A percentile compares a stretch with the other conserved stretches of the same genome.
phyloP scores from a whole-genome alignment of 2,113 vertebrate species.

The Ovis canadensis region DNA sequence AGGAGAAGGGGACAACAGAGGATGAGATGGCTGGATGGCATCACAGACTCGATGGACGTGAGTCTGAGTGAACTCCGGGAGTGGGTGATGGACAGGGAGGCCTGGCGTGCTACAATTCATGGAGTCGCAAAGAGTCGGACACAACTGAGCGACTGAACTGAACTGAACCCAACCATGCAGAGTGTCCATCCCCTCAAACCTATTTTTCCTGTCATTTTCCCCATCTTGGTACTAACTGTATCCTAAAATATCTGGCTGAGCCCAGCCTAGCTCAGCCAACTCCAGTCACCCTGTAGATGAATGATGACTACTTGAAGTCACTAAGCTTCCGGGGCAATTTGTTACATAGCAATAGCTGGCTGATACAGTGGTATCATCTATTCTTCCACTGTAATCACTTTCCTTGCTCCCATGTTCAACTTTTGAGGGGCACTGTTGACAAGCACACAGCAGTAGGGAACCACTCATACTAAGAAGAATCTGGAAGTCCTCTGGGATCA shows the following conservation, averaged over 20 bases:
- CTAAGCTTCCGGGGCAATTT: background rate
- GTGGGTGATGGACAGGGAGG: too few relatives aligned
- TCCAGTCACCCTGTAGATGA: background rate
- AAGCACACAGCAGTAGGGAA: background rate
- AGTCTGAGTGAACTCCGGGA: too few relatives aligned
- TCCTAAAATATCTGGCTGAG: background rate
- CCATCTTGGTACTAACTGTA: background rate
- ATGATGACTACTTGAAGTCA: background rate
- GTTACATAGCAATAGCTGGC: background rate
- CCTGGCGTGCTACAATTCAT: too few relatives aligned
- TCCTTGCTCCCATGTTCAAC: background rate
- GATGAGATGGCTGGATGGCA: too few relatives aligned
- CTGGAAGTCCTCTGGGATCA: background rate
- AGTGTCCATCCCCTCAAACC: too few relatives aligned
- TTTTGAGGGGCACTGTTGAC: background rate
- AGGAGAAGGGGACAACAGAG: too few relatives aligned
- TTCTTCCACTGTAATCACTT: background rate
- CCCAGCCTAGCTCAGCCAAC: background rate
- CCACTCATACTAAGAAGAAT: rapidly evolving
- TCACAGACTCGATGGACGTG: too few relatives aligned
- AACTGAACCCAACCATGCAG: background rate
- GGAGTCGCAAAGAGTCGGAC: too few relatives aligned
- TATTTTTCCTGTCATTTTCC: background rate
- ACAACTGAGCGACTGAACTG: too few relatives aligned
- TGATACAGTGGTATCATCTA: background rate